Evolutionary conservation across 1,140 invertebrate species (phyloP), one percentile per base, ranked within the genome.

Genomic region (Drosophila triauraria): DNA sequence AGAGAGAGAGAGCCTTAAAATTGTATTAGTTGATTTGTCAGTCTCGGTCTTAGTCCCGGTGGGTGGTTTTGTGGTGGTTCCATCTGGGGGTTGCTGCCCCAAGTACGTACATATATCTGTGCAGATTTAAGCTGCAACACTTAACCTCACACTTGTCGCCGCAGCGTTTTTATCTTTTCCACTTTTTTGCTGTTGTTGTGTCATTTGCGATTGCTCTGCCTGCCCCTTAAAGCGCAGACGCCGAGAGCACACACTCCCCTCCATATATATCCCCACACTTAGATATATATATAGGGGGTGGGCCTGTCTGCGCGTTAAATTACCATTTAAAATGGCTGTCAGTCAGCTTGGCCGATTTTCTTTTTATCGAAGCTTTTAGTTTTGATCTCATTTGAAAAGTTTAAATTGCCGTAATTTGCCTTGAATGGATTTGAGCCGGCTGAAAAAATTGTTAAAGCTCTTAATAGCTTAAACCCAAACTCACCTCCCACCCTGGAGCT

Each of bases 291-390:
- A 27, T 54, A 25, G 12, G 10, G 47, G 47, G 53, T 56, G 57
- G 51, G 63, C 43, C 48, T 63, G 82, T 70, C 68, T 70, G 77
- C 53, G 64, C 75, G 74, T 85, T 80, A 77, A 90, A 83, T 91
- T 88, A 90, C 90, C 90, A 90, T 91, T 90, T 88, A 91, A 91
- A 91, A 91, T 91, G 88, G 88, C 90, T 91, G 88, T 91, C 88
- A 82, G 88, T 85, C 82, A 76, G 85, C 30, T 71, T 80, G 81
- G 57, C 68, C 85, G 76, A 91, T 90, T 91, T 76, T 75, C 68
- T 67, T 91, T 82, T 91, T 90, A 91, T 91, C 90, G 86, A 91
- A 74, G 86, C 86, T 85, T 82, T 85, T 86, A 90, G 86, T 91
- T 86, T 79, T 84, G 62, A 91, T 82, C 81, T 81, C 82, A 90